These are phyloP conservation scores for Thaumetopoea pityocampa DNA, from an alignment of 1,140 invertebrate genomes.

Conservation along the genomic window DNA sequence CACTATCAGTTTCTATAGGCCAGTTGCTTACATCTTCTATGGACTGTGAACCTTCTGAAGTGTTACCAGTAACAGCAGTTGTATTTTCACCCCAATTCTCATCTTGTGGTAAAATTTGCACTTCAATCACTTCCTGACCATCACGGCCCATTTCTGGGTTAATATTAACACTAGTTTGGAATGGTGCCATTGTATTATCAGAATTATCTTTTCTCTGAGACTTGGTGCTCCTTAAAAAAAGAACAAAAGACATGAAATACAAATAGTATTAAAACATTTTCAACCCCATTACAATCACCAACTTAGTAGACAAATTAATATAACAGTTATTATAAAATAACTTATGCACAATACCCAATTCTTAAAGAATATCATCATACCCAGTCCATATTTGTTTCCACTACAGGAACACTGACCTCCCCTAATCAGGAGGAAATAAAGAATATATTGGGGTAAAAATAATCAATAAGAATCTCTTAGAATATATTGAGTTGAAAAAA, in stretches of 20 bases:
- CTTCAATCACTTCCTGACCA: slow-evolving; percentile 91
- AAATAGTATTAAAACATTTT: too few relatives aligned
- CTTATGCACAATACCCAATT: too few relatives aligned
- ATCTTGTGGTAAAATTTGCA: slow-evolving; percentile 95
- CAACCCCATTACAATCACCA: too few relatives aligned
- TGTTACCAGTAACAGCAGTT: slow-evolving; percentile 97
- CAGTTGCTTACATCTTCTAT: slow-evolving; percentile 92
- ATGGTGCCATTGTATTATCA: slow-evolving; percentile 81
- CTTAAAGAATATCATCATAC: too few relatives aligned
- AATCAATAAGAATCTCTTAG: too few relatives aligned
- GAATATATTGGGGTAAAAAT: too few relatives aligned
- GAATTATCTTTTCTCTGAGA: slow-evolving; percentile 62
- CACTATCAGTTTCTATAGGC: slow-evolving; percentile 84
- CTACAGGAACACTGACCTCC: too few relatives aligned
- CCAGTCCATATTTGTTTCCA: too few relatives aligned
- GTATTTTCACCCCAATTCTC: slow-evolving; percentile 99
- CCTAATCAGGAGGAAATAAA: too few relatives aligned
- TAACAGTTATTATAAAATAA: too few relatives aligned
- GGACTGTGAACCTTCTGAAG: slow-evolving; percentile 95
- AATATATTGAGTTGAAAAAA: too few relatives aligned
- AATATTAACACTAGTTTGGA: slow-evolving; percentile 87
- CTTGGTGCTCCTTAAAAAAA: slow-evolving; percentile 67
- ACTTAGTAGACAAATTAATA: too few relatives aligned
- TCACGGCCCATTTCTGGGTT: slow-evolving; percentile 81
- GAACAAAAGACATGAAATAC: not conserved